Conservation (phyloP, 2,113 vertebrate genomes). For the Rhipidura dahli region DNA sequence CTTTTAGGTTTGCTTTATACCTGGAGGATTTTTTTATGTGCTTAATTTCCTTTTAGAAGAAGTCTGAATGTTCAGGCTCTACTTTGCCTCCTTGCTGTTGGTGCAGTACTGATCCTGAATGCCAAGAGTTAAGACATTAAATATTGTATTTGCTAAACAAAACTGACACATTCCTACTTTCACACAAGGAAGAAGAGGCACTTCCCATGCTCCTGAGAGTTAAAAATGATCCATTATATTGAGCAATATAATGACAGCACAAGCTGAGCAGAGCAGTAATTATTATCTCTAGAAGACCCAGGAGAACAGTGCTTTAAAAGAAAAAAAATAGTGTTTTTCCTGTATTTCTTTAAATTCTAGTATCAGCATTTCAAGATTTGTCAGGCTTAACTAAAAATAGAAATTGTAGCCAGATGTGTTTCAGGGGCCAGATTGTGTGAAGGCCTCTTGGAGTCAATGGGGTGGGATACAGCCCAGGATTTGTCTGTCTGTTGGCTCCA, state of each 20-base stretch:
- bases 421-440: background rate
- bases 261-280: conserved; percentile 72
- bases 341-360: conserved; percentile 64
- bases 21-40: background rate
- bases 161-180: conserved; percentile 70
- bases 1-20: conserved; percentile 17
- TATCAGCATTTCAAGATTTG: conserved; percentile 61
- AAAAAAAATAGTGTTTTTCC: conserved; percentile 77
- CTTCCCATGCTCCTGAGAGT: conserved; percentile 66
- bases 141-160: conserved; percentile 75
- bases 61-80: background rate
- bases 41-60: conserved; percentile 24
- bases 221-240: conserved; percentile 78
- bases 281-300: conserved; percentile 73
- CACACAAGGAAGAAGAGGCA: conserved; percentile 47
- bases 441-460: background rate
- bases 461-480: background rate
- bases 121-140: conserved; percentile 59
- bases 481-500: background rate
- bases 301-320: conserved; percentile 67
- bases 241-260: conserved; percentile 69
- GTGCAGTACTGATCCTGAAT: background rate
- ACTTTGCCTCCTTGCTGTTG: conserved; percentile 12
- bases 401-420: background rate
- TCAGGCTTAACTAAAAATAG: conserved; percentile 47